A percentile compares a stretch with the other conserved stretches of the same genome.
phyloP scores from a whole-genome alignment of 1,140 invertebrate species.

The Drosophila sechellia region DNA sequence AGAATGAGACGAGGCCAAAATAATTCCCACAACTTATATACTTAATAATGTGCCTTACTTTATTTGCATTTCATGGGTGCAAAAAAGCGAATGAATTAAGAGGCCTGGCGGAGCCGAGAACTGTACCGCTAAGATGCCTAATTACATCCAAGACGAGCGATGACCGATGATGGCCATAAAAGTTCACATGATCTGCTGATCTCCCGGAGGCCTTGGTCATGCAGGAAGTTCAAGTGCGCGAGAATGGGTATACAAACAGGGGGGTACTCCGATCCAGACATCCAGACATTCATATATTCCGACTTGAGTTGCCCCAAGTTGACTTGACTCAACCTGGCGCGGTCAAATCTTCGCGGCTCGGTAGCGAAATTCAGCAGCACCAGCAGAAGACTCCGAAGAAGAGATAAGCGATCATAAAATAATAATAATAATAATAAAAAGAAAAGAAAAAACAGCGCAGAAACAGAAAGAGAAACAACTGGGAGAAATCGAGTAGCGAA shows the following conservation, averaged over 20 bases:
- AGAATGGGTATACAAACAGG: conserved; percentile 8
- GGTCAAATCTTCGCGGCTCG: conserved; percentile 30
- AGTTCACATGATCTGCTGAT: conserved; percentile 48
- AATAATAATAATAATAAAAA: conserved; percentile 30
- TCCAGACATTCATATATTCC: conserved; percentile 12
- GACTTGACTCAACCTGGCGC: conserved; percentile 16
- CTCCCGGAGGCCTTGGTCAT: conserved; percentile 47
- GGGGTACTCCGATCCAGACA: neutral
- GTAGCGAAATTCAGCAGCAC: conserved; percentile 29
- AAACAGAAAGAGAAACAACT: neutral
- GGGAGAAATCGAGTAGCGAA: conserved; percentile 66
- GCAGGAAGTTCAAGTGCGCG: conserved; percentile 76
- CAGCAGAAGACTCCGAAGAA: neutral
- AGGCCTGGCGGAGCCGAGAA: conserved; percentile 20
- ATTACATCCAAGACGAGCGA: conserved; percentile 65
- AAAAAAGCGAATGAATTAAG: conserved; percentile 4
- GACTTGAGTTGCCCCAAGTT: neutral
- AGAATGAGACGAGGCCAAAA: neutral
- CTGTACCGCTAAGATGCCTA: conserved; percentile 77
- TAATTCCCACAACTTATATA: neutral
- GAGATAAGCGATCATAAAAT: conserved; percentile 38
- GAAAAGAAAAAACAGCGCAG: neutral
- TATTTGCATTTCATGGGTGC: neutral
- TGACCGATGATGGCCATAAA: conserved; percentile 63
- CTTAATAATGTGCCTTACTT: conserved; percentile 3